phyloP scores from a whole-genome alignment of 2,113 vertebrate species.

The Octodon degus region DNA sequence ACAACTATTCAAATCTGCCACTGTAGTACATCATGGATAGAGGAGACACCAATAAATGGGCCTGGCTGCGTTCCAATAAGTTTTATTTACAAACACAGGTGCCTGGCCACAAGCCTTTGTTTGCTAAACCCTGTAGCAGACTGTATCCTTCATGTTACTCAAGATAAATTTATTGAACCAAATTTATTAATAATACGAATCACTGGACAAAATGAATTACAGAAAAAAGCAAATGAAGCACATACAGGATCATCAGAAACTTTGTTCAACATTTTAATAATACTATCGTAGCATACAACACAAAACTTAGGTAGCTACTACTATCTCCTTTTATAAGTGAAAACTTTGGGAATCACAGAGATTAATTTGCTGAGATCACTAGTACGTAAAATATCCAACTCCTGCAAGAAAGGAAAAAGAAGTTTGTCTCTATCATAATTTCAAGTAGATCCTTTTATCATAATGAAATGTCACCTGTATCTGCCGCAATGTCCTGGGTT shows the following conservation, averaged over 20 bases:
- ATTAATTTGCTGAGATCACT: background rate
- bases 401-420: background rate
- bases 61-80: background rate
- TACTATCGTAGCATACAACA: background rate
- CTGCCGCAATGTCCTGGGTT: background rate
- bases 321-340: background rate
- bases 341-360: background rate
- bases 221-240: background rate
- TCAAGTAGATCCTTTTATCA: background rate
- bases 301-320: constrained; percentile 6
- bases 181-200: constrained; percentile 23
- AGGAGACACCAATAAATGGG: background rate
- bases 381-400: background rate
- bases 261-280: background rate
- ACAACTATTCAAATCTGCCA: background rate
- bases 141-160: background rate
- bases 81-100: background rate
- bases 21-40: background rate
- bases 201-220: background rate
- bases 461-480: background rate
- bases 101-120: background rate
- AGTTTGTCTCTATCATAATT: background rate
- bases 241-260: background rate
- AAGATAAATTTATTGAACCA: background rate
- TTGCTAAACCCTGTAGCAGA: background rate